Percentiles rank a stretch among this genome's conserved stretches.
Evolutionary conservation across 1,140 invertebrate species (phyloP).

Genomic region (Papilio dardanus): DNA sequence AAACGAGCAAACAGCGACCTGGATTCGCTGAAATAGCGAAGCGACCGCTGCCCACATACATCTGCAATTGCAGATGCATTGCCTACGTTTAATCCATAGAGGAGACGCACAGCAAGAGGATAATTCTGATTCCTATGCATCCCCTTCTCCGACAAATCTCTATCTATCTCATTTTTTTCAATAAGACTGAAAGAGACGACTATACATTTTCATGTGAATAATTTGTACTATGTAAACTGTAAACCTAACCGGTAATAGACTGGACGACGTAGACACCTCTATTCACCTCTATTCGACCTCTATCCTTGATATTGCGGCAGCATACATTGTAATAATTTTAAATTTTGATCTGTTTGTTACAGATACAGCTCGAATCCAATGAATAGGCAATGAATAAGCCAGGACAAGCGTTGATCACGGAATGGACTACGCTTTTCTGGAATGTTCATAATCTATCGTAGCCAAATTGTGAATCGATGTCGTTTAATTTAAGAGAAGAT

Average conservation of each 20-base stretch:
- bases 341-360: background rate
- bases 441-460: background rate
- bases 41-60: no score
- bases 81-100: no score
- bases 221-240: background rate
- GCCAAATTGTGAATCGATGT: background rate
- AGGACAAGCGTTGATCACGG: background rate
- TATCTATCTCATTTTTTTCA: background rate
- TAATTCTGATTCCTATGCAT: no score
- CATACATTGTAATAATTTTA: conserved; percentile 16
- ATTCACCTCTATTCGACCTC: conserved; percentile 10
- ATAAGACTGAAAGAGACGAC: background rate
- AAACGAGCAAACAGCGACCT: no score
- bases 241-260: background rate
- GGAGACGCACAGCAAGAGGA: no score
- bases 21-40: no score
- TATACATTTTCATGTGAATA: background rate
- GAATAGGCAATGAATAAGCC: background rate
- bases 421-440: background rate
- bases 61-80: no score
- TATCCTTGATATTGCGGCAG: conserved; percentile 3
- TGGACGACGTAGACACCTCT: background rate
- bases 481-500: no score
- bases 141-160: no score
- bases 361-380: background rate